phyloP scores from a whole-genome alignment of 2,888 invertebrate genomes.

The Cryptus viduatorius region DNA sequence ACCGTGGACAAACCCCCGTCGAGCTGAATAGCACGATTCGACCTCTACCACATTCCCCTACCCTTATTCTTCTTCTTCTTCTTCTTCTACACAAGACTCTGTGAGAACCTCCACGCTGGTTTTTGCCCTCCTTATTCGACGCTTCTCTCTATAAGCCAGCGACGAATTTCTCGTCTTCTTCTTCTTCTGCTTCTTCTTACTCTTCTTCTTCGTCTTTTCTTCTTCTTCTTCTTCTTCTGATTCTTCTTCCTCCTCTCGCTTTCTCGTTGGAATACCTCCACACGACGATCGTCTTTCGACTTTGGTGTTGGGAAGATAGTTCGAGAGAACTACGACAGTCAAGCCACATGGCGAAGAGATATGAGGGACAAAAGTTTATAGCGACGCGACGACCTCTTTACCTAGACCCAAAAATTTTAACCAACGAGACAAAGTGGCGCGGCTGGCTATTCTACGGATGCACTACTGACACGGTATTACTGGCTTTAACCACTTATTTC shows the following conservation, averaged over 20 bases:
- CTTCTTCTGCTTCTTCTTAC: not conserved
- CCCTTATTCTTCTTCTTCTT: not conserved
- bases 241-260: not conserved
- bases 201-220: conserved; percentile 40
- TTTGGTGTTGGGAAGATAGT: not conserved
- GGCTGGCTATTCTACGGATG: conserved; percentile 12
- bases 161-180: conserved; percentile 34
- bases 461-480: conserved; percentile 15
- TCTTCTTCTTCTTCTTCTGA: conserved; percentile 49
- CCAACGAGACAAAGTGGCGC: conserved; percentile 11
- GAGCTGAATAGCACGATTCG: conserved; percentile 2
- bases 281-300: not conserved
- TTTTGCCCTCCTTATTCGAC: conserved; percentile 15
- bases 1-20: not conserved
- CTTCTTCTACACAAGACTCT: not conserved
- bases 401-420: conserved; percentile 23
- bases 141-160: not conserved
- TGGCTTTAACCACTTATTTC: not conserved
- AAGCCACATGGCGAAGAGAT: conserved; percentile 1
- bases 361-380: not conserved
- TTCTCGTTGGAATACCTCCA: not conserved
- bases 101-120: conserved; percentile 3
- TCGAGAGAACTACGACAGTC: conserved; percentile 19
- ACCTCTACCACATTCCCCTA: conserved; percentile 14
- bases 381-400: conserved; percentile 39